A percentile compares a stretch with the other conserved stretches of the same genome.
Conservation (phyloP, 1,140 invertebrate genomes). For the Apis laboriosa region DNA sequence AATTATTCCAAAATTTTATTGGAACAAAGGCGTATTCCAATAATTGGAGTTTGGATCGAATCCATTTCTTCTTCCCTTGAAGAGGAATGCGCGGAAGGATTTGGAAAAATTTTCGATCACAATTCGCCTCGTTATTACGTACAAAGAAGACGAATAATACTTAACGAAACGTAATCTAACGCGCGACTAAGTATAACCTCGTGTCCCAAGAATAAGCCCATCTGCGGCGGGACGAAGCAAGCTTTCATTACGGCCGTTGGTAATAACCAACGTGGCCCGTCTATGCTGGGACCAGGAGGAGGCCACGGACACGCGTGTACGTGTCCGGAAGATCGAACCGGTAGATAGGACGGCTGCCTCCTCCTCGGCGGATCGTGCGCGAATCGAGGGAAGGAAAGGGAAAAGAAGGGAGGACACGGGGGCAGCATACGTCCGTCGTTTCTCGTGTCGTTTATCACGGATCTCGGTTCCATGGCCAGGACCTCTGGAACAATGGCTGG, state of each 20-base stretch:
- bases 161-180: too few relatives aligned
- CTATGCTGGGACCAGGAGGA: neutral
- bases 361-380: constrained; percentile 38
- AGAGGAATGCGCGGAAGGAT: too few relatives aligned
- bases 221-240: constrained; percentile 10
- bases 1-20: too few relatives aligned
- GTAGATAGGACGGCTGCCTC: constrained; percentile 40
- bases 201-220: constrained; percentile 22
- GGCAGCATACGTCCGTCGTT: constrained; percentile 21
- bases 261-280: constrained; percentile 49
- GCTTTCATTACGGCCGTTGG: constrained; percentile 47
- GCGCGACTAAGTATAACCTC: neutral
- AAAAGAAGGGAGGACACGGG: neutral
- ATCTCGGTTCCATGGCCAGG: constrained; percentile 46
- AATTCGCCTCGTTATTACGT: too few relatives aligned
- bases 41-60: too few relatives aligned
- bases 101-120: too few relatives aligned
- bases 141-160: too few relatives aligned
- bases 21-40: too few relatives aligned
- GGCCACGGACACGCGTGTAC: constrained; percentile 29
- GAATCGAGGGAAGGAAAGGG: neutral
- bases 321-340: constrained; percentile 42
- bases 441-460: constrained; percentile 54
- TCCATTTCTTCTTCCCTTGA: too few relatives aligned
- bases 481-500: constrained; percentile 49